Conservation (phyloP, 2,797 vertebrate genomes). For the Dendrocincla tyrannina region DNA sequence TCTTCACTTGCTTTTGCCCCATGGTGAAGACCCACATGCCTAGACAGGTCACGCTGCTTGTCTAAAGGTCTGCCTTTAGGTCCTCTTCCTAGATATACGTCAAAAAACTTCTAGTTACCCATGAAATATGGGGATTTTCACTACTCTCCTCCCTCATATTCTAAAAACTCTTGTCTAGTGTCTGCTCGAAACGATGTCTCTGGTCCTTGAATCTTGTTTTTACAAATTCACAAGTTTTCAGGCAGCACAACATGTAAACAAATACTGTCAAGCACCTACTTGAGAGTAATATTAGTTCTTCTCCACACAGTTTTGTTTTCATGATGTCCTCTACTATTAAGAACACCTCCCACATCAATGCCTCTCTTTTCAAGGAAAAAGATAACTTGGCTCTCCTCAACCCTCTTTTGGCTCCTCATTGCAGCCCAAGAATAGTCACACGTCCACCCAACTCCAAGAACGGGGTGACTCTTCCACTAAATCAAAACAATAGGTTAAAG, state of each 20-base stretch:
- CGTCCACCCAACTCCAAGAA: slow-evolving; percentile 26
- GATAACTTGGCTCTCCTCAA: neutral
- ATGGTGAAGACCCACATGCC: neutral
- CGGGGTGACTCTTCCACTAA: slow-evolving; percentile 63
- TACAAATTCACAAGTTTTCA: neutral
- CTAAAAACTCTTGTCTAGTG: neutral
- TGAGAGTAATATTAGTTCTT: neutral
- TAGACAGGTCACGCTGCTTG: rapidly evolving
- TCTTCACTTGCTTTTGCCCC: neutral
- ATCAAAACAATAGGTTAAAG: neutral
- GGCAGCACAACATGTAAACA: neutral
- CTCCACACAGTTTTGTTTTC: neutral
- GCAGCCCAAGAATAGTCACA: neutral
- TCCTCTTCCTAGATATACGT: neutral
- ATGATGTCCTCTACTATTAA: neutral
- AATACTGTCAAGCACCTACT: neutral
- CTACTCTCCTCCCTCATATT: neutral
- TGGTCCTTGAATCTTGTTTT: neutral
- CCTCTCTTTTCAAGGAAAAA: neutral
- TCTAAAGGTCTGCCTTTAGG: neutral
- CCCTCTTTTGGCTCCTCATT: neutral
- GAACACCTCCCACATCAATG: neutral
- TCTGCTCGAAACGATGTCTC: neutral
- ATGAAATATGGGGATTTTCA: neutral
- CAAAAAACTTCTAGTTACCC: neutral